A percentile compares a stretch with the other conserved stretches of the same genome.
Evolutionary conservation across 37 sponge, comb jelly and placozoan species (phyloP).

Genomic region (Corticium candelabrum): DNA sequence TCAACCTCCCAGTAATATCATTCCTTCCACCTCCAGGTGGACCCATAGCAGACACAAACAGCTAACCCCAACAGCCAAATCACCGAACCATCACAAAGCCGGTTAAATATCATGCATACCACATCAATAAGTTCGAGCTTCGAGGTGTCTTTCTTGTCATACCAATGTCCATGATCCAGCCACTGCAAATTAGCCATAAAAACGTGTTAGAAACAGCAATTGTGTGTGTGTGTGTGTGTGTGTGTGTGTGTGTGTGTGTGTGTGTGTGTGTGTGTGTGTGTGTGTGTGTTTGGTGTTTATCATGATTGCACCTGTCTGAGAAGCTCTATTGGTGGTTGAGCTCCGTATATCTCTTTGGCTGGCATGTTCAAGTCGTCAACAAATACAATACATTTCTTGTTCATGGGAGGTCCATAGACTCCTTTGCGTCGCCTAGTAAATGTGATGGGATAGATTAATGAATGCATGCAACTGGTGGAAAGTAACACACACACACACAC

Average conservation of each 20-base stretch:
- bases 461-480: background rate
- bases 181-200: constrained; percentile 39
- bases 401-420: constrained; percentile 90
- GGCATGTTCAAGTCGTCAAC: constrained; percentile 99
- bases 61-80: constrained; percentile 14
- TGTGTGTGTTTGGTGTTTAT: too few relatives aligned
- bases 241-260: background rate
- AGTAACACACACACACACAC: too few relatives aligned
- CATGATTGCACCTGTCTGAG: constrained; percentile 57
- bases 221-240: too few relatives aligned
- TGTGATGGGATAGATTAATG: background rate
- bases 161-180: constrained; percentile 91
- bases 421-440: constrained; percentile 80
- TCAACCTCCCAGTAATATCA: constrained; percentile 75
- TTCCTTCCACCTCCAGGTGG: constrained; percentile 97
- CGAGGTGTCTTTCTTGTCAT: constrained; percentile 91
- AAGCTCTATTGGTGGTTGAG: constrained; percentile 96
- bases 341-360: constrained; percentile 94
- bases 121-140: constrained; percentile 69
- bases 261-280: background rate
- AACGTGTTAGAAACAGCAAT: background rate
- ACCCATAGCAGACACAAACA: constrained; percentile 86
- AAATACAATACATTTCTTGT: constrained; percentile 80
- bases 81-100: background rate
- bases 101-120: constrained; percentile 34